A percentile compares a stretch with the other conserved stretches of the same genome.
These are phyloP conservation scores for Bombus pyrosoma DNA, from an alignment of 1,140 invertebrate genomes.

Conservation along the genomic window DNA sequence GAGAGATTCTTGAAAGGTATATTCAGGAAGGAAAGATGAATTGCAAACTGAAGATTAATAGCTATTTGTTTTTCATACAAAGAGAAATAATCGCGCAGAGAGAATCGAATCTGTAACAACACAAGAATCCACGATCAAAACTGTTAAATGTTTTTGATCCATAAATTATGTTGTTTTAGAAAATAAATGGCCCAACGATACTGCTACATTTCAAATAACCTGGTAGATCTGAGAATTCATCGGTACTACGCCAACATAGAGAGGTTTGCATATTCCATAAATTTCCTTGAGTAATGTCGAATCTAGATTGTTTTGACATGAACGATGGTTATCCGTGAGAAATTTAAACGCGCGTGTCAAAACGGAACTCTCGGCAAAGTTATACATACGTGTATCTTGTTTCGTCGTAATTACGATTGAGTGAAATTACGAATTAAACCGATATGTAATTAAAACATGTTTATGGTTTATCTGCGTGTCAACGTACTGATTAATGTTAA, in stretches of 20 bases:
- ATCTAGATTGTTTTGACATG: not conserved
- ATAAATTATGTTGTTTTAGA: not conserved
- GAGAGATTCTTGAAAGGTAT: not conserved
- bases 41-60: not conserved
- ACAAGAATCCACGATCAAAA: not conserved
- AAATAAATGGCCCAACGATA: not conserved
- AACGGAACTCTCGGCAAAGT: not conserved
- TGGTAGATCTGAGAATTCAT: not conserved
- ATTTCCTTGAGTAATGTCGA: not conserved
- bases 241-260: not conserved
- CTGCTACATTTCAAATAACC: not conserved
- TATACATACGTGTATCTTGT: not conserved
- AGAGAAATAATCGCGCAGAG: not conserved
- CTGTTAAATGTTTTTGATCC: not conserved
- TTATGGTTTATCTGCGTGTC: not conserved
- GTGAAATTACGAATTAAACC: not conserved
- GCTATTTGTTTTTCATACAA: not conserved
- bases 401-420: not conserved
- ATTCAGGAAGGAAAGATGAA: too few relatives aligned
- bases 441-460: constrained; percentile 30
- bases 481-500: constrained; percentile 24
- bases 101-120: too few relatives aligned
- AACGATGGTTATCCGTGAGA: not conserved
- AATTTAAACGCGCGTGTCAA: not conserved
- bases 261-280: not conserved